phyloP scores from a whole-genome alignment of 1,140 invertebrate species.

The Microvelia longipes region DNA sequence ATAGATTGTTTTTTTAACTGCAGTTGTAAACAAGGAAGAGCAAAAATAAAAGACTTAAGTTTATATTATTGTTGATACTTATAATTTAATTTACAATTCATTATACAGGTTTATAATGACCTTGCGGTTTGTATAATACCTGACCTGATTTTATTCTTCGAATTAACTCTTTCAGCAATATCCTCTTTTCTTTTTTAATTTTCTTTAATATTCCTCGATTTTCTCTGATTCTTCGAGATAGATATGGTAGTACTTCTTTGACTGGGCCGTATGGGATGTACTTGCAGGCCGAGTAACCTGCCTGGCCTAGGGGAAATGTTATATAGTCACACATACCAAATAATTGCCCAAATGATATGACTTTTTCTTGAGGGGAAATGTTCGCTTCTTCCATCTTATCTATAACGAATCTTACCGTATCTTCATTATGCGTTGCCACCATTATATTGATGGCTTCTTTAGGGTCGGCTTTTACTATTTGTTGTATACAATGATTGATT shows the following conservation, averaged over 20 bases:
- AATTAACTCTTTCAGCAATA: slow-evolving; percentile 55
- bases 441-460: slow-evolving; percentile 64
- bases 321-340: slow-evolving; percentile 98
- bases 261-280: slow-evolving; percentile 97
- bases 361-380: slow-evolving; percentile 74
- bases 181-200: slow-evolving; percentile 72
- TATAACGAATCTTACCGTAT: slow-evolving; percentile 88
- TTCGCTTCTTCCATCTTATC: slow-evolving; percentile 85
- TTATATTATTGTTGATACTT: too few relatives aligned
- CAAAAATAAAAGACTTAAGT: too few relatives aligned
- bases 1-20: too few relatives aligned
- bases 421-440: slow-evolving; percentile 96
- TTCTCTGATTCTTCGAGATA: slow-evolving; percentile 86
- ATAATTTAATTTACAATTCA: too few relatives aligned
- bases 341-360: slow-evolving; percentile 95
- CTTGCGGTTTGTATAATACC: slow-evolving; percentile 68
- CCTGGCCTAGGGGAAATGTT: slow-evolving; percentile 88
- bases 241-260: slow-evolving; percentile 88
- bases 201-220: slow-evolving; percentile 80
- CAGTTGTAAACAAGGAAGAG: too few relatives aligned
- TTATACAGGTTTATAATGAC: slow-evolving; percentile 73
- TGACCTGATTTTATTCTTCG: slow-evolving; percentile 56
- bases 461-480: slow-evolving; percentile 61
- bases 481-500: slow-evolving; percentile 65
- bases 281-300: slow-evolving; percentile 96